These are phyloP conservation scores for Ceratina australensis DNA, from an alignment of 1,140 invertebrate genomes.

Conservation along the genomic window DNA sequence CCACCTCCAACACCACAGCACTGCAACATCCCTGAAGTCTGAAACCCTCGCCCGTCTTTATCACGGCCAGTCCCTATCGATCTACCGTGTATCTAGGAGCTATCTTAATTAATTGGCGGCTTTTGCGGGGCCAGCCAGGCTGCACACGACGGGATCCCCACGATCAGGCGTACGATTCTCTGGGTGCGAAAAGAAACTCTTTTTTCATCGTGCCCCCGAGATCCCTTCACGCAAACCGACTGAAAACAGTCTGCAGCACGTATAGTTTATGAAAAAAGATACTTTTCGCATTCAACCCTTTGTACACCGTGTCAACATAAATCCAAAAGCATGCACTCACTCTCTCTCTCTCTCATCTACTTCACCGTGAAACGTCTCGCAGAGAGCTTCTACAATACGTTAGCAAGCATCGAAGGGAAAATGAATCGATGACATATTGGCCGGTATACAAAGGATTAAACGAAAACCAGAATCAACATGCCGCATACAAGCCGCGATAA, in stretches of 20 bases:
- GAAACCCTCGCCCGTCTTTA: conserved; percentile 64
- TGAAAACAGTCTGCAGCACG: background rate
- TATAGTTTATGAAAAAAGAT: conserved; percentile 3
- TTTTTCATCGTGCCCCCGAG: conserved; percentile 31
- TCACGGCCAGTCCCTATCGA: conserved; percentile 67
- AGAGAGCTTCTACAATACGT: background rate
- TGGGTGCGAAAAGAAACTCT: conserved; percentile 49
- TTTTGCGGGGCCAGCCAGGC: conserved; percentile 52
- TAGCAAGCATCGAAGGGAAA: background rate
- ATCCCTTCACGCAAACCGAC: background rate
- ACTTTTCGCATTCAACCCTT: conserved; percentile 21
- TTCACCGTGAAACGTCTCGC: too few species aligned
- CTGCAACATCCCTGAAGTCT: conserved; percentile 73
- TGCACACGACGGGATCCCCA: conserved; percentile 51
- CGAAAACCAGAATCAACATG: conserved; percentile 14
- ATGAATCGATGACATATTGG: background rate
- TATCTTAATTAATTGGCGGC: conserved; percentile 73
- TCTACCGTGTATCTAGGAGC: conserved; percentile 69
- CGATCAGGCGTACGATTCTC: conserved; percentile 43
- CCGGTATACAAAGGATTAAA: conserved; percentile 6
- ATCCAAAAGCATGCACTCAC: background rate
- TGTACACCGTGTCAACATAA: background rate
- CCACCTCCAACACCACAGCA: conserved; percentile 80
- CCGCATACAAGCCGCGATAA: background rate
- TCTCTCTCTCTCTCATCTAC: background rate